These are phyloP conservation scores for Nettapus auritus DNA, from an alignment of 2,113 vertebrate species.

Conservation along the genomic window DNA sequence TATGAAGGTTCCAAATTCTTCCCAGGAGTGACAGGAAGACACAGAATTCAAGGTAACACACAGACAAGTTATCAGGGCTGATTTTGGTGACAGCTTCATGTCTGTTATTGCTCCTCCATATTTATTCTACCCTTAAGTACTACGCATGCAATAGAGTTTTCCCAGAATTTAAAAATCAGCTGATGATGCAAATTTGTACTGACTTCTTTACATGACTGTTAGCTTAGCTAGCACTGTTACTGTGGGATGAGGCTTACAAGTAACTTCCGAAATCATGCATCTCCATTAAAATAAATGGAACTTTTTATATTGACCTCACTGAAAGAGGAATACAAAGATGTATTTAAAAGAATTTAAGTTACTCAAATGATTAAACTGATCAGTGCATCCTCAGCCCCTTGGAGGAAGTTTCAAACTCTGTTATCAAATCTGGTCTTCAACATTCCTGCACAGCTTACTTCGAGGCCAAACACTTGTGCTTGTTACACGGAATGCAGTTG, in stretches of 20 bases:
- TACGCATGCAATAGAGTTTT: not conserved
- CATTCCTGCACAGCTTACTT: not conserved
- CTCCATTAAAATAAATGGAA: not conserved
- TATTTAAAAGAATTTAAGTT: not conserved
- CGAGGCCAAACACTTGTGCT: not conserved
- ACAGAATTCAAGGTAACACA: not conserved
- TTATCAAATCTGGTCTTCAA: not conserved
- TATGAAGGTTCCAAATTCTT: not conserved
- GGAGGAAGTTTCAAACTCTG: not conserved
- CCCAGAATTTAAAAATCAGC: not conserved
- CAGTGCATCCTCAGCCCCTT: not conserved
- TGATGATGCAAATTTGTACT: not conserved
- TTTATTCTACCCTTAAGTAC: not conserved
- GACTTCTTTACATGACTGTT: not conserved
- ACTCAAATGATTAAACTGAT: not conserved
- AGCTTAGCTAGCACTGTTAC: not conserved
- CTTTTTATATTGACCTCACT: not conserved
- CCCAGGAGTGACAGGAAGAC: not conserved
- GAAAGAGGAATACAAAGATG: not conserved
- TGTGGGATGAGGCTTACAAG: not conserved
- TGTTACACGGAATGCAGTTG: not conserved
- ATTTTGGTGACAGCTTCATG: not conserved
- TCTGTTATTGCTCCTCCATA: not conserved
- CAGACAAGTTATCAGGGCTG: not conserved
- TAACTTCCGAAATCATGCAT: not conserved